Evolutionary conservation across 2,888 invertebrate species (phyloP).

Genomic region (Congeria kusceri): DNA sequence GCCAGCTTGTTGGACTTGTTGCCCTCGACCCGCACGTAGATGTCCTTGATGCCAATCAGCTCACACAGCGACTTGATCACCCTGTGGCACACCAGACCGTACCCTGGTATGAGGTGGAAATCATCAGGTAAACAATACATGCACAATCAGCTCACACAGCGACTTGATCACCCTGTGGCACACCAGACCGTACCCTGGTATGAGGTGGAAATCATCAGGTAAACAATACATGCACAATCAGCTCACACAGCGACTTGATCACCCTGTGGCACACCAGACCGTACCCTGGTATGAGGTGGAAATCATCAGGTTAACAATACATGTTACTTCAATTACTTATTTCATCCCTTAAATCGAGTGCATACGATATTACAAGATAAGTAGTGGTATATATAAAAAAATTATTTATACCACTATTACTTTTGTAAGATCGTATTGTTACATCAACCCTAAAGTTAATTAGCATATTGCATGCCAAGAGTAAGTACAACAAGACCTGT

Average conservation of each 20-base stretch:
- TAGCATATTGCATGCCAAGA: too few relatives aligned
- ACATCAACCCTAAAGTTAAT: too few relatives aligned
- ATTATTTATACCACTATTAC: too few relatives aligned
- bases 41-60: conserved; percentile 92
- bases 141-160: conserved; percentile 94
- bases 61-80: conserved; percentile 94
- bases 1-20: conserved; percentile 92
- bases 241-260: conserved; percentile 93
- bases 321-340: too few relatives aligned
- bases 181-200: conserved; percentile 92
- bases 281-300: conserved; percentile 88
- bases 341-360: too few relatives aligned
- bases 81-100: conserved; percentile 95
- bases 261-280: conserved; percentile 96
- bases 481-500: too few relatives aligned
- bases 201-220: conserved; percentile 10
- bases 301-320: neutral
- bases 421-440: too few relatives aligned
- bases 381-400: too few relatives aligned
- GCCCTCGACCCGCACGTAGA: conserved; percentile 96
- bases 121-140: neutral
- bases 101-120: conserved; percentile 87
- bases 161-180: conserved; percentile 95
- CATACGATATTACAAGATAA: too few relatives aligned
- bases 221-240: too few relatives aligned